Evolutionary conservation across 2,888 invertebrate genomes (phyloP).

Genomic region (Perdita meconis): DNA sequence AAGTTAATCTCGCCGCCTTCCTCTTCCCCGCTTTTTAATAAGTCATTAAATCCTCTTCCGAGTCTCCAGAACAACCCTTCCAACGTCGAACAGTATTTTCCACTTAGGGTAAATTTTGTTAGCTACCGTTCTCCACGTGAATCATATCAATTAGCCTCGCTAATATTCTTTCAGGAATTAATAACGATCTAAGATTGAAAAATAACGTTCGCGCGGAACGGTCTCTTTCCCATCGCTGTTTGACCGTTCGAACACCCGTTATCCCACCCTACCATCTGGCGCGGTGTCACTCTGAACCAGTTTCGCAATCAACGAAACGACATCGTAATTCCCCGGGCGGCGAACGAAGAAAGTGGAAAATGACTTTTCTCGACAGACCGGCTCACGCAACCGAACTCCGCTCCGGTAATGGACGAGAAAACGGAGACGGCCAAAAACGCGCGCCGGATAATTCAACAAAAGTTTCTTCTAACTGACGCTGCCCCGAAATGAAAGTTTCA

Average conservation of each 20-base stretch:
- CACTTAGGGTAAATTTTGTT: not conserved
- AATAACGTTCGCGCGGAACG: no score
- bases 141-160: conserved; percentile 9
- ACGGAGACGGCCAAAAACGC: not conserved
- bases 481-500: conserved; percentile 68
- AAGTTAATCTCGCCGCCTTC: not conserved
- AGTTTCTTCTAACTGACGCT: conserved; percentile 58
- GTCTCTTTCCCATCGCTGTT: no score
- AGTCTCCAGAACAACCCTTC: no score
- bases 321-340: conserved; percentile 15
- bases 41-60: not conserved
- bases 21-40: not conserved
- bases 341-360: not conserved
- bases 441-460: not conserved
- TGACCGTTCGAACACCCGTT: no score
- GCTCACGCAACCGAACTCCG: not conserved
- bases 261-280: not conserved
- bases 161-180: no score
- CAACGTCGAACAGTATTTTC: not conserved
- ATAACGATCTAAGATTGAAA: no score
- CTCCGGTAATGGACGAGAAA: not conserved
- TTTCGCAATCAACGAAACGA: conserved; percentile 14
- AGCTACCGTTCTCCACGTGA: not conserved
- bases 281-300: conserved; percentile 24
- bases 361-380: not conserved